phyloP scores from a whole-genome alignment of 2,113 vertebrate species.

The Vulpes lagopus region DNA sequence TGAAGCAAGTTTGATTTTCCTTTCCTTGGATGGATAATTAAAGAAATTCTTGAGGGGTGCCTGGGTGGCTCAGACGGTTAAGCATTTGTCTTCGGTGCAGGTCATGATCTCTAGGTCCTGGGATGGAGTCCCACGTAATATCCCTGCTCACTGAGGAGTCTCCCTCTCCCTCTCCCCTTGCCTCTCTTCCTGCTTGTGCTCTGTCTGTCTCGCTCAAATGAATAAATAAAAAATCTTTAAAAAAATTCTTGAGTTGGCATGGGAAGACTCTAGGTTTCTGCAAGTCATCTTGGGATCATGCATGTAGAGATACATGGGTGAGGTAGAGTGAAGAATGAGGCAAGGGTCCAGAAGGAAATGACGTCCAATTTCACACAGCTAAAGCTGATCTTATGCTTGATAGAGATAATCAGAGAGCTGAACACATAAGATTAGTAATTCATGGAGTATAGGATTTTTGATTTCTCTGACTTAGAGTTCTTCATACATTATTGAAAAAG shows the following conservation, averaged over 20 bases:
- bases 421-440: constrained; percentile 56
- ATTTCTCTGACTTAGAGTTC: constrained; percentile 20
- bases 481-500: constrained; percentile 73
- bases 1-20: background rate
- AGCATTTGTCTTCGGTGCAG: too few species aligned
- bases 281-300: background rate
- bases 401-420: background rate
- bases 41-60: too few species aligned
- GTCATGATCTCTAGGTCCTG: too few species aligned
- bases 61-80: too few species aligned
- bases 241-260: background rate
- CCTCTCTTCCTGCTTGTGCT: too few species aligned
- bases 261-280: background rate
- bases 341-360: background rate
- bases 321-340: background rate
- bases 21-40: background rate
- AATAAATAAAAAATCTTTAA: background rate
- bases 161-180: too few species aligned
- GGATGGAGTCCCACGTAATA: too few species aligned
- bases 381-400: background rate
- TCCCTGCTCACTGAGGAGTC: too few species aligned
- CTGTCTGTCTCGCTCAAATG: too few species aligned
- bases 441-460: constrained; percentile 44
- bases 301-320: background rate
- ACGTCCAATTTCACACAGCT: background rate